Evolutionary conservation across 1,140 invertebrate species (phyloP).

Genomic region (Solenopsis invicta): DNA sequence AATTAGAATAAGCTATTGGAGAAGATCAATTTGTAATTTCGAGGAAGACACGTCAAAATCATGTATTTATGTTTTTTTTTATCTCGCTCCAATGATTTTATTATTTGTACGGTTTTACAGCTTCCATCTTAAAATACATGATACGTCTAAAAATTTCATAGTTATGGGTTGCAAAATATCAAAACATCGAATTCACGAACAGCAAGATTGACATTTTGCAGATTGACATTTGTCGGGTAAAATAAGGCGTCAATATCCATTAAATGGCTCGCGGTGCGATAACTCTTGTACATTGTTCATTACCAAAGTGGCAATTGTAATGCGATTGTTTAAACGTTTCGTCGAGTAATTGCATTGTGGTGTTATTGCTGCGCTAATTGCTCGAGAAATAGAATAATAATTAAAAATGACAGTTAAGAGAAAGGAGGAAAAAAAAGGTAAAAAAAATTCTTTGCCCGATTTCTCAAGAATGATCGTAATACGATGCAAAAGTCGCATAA

Average conservation of each 20-base stretch:
- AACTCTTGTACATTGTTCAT: conserved; percentile 6
- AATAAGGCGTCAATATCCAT: conserved; percentile 25
- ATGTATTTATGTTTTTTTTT: not conserved
- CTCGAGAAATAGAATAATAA: not conserved
- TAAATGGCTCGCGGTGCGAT: conserved; percentile 12
- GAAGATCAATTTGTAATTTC: not conserved
- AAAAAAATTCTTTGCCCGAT: not conserved
- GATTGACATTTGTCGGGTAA: conserved; percentile 29
- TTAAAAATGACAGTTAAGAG: not conserved
- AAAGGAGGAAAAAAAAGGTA: not conserved
- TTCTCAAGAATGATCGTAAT: conserved; percentile 14
- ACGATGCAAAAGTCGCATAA: not conserved
- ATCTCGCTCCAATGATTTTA: not conserved
- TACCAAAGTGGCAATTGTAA: conserved; percentile 20
- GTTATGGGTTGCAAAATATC: not conserved
- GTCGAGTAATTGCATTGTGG: conserved; percentile 10
- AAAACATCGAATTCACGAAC: not conserved
- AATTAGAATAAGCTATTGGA: not conserved
- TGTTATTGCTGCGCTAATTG: not conserved
- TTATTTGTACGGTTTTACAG: not conserved
- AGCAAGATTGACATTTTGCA: conserved; percentile 16
- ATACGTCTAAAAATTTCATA: conserved; percentile 4
- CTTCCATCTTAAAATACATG: not conserved
- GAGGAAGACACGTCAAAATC: not conserved
- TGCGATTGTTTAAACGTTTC: not conserved